phyloP scores from a whole-genome alignment of 2,113 vertebrate genomes.

The Struthidea cinerea region DNA sequence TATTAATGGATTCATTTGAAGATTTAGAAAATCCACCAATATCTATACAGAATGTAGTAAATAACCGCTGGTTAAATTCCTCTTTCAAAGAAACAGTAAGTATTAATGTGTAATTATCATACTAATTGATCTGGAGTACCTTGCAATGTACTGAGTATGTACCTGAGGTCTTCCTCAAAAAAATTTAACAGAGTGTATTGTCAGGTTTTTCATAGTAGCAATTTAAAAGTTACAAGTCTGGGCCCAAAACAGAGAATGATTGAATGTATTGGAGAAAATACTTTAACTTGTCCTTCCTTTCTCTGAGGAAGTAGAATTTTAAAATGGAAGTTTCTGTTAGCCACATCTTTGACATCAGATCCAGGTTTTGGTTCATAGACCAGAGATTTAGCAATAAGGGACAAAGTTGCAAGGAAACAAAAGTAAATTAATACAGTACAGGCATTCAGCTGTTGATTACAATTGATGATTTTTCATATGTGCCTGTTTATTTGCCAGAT shows the following conservation, averaged over 20 bases:
- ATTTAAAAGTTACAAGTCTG: neutral
- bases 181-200: neutral
- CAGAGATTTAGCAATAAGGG: neutral
- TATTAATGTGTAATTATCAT: neutral
- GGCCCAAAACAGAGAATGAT: neutral
- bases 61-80: slow-evolving; percentile 94
- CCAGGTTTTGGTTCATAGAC: neutral
- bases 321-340: neutral
- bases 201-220: neutral
- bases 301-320: neutral
- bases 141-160: neutral
- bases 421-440: neutral
- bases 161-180: neutral
- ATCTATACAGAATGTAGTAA: slow-evolving; percentile 93
- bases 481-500: neutral
- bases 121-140: neutral
- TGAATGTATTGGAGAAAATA: neutral
- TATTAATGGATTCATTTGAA: slow-evolving; percentile 98
- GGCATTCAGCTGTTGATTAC: neutral
- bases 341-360: neutral
- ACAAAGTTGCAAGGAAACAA: neutral
- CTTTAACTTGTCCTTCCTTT: neutral
- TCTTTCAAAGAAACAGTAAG: slow-evolving; percentile 97
- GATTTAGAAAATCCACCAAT: slow-evolving; percentile 96
- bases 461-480: neutral